Conservation (phyloP, 2,113 vertebrate genomes). For the Geothlypis trichas region DNA sequence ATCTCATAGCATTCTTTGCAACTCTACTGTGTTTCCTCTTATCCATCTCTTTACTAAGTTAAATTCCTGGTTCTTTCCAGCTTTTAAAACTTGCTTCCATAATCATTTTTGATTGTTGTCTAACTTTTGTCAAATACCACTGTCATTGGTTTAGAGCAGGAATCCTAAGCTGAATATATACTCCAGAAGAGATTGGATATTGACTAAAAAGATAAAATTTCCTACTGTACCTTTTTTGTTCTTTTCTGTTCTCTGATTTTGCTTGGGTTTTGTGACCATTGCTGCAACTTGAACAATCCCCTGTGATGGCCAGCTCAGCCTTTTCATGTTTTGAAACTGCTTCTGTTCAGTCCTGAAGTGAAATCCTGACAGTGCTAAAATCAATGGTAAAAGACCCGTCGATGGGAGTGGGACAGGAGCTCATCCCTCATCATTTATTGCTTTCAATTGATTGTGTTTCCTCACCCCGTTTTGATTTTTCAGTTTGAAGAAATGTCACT, state of each 20-base stretch:
- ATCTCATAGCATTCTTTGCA: background rate
- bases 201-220: background rate
- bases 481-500: conserved; percentile 6
- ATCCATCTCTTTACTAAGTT: background rate
- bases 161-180: background rate
- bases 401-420: background rate
- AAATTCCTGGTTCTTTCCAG: background rate
- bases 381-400: background rate
- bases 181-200: background rate
- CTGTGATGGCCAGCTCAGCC: background rate
- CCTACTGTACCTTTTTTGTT: background rate
- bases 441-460: conserved; percentile 4
- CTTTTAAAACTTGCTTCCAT: background rate
- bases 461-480: background rate
- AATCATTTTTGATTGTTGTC: background rate
- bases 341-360: background rate
- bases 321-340: background rate
- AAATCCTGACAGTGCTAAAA: background rate
- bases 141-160: background rate
- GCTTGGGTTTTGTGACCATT: background rate
- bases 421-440: conserved; percentile 8
- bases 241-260: background rate
- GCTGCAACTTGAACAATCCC: background rate
- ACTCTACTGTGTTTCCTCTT: background rate
- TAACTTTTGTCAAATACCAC: background rate